Percentiles rank a stretch among this genome's conserved stretches.
phyloP scores from a whole-genome alignment of 2,888 invertebrate species.

The Sesamia inferens region DNA sequence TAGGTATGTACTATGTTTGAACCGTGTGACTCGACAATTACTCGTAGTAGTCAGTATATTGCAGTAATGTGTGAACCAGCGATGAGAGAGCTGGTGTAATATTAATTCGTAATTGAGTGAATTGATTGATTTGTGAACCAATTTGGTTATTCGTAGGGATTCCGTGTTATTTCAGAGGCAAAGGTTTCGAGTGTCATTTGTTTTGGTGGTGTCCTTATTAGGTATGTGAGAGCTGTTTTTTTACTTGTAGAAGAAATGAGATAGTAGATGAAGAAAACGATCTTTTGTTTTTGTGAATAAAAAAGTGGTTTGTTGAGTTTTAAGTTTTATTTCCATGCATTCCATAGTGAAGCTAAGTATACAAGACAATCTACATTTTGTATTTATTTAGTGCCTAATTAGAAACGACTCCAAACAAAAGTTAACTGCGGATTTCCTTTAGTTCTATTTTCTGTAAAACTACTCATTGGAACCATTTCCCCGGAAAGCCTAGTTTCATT shows the following conservation, averaged over 20 bases:
- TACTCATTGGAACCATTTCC: not conserved
- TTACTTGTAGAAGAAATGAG: not conserved
- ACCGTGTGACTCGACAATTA: slow-evolving; percentile 47
- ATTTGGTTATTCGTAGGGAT: not conserved
- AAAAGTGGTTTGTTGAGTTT: no score
- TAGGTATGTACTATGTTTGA: slow-evolving; percentile 22
- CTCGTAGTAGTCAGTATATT: slow-evolving; percentile 33
- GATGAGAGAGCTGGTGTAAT: slow-evolving; percentile 38
- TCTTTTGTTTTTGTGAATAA: no score
- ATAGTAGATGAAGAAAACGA: not conserved
- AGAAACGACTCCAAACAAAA: not conserved
- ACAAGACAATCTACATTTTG: not conserved
- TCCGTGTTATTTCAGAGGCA: not conserved
- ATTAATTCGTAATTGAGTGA: slow-evolving; percentile 13
- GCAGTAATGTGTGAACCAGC: slow-evolving; percentile 50
- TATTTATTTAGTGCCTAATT: not conserved
- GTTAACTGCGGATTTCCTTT: not conserved
- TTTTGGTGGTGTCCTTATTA: not conserved
- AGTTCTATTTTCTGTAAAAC: no score
- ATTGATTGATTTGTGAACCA: slow-evolving; percentile 30
- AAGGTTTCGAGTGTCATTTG: not conserved
- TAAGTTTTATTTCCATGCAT: no score
- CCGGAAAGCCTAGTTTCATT: not conserved
- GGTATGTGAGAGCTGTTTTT: not conserved
- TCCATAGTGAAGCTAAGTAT: no score